These are phyloP conservation scores for Antedon bifida DNA, from an alignment of 35 echinoderm and acorn worm genomes.

Conservation along the genomic window DNA sequence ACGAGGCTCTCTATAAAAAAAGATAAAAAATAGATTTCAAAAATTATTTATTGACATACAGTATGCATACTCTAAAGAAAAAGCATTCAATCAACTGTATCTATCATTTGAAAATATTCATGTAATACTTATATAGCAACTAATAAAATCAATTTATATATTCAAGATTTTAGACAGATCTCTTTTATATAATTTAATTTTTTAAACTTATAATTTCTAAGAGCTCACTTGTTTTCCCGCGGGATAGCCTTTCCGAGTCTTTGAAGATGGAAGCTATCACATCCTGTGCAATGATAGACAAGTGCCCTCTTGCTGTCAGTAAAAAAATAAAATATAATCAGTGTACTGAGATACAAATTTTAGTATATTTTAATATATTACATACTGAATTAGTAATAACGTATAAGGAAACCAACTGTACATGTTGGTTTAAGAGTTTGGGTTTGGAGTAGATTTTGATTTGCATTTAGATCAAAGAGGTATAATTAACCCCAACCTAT, in stretches of 20 bases:
- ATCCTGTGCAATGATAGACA: slow-evolving; percentile 66
- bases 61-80: background rate
- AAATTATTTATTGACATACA: background rate
- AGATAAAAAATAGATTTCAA: background rate
- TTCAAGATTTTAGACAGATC: no score
- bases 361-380: background rate
- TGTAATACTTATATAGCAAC: no score
- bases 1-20: slow-evolving; percentile 13
- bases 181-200: no score
- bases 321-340: background rate
- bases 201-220: background rate
- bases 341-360: background rate
- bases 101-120: no score
- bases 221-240: slow-evolving; percentile 19
- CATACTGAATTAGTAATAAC: no score
- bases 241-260: slow-evolving; percentile 45
- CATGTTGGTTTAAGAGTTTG: no score
- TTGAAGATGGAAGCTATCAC: slow-evolving; percentile 75
- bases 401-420: no score
- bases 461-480: no score
- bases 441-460: no score
- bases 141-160: no score
- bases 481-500: no score
- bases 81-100: no score
- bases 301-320: slow-evolving; percentile 56